Evolutionary conservation across 2,797 vertebrate genomes (phyloP), one percentile per base, ranked within the genome.

Genomic region (Sebastes taczanowskii): DNA sequence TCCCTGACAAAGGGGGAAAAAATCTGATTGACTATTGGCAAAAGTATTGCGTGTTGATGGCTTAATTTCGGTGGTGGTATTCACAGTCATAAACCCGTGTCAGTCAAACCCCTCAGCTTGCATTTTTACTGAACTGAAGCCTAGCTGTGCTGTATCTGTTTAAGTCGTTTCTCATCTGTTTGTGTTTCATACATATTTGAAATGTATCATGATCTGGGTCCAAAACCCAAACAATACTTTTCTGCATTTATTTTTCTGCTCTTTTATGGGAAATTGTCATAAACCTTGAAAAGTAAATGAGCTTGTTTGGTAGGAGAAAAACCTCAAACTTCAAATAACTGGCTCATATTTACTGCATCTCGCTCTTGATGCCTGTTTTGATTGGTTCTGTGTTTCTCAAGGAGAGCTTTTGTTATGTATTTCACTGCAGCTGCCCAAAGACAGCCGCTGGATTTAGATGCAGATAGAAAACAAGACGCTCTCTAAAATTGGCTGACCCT

Each of bases 241-340:
- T 78, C 23, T 74, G 80, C 29, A 75, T 53, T 73, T 25, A 23
- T 65, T 80, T 68, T 71, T 80, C 46, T 61, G 11, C 29, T 75
- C 73, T 71, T 90, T 89, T 86, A 73, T 78, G 78, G 68, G 80
- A 89, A 84, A 83, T 81, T 80, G 79, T 87, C 80, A 82, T 87
- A 90, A 93, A 91, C 75, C 74, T 87, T 80, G 77, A 90, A 87
- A 82, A 79, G 71, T 83, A 84, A 88, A 88, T 82, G 67, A 81
- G 83, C 79, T 78, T 87, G 59, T 88, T 90, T 90, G 81, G 77
- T 79, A 78, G 87, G 35, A 84, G 68, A 32, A 86, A 46, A 91
- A 80, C 89, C 89, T 89, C 83, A 92, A 78, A 91, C 85, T 89
- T 87, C 67, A 90, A 89, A 92, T 91, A 88, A 85, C 74, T 71